These are phyloP conservation scores for Columba guinea DNA, from an alignment of 2,797 vertebrate species.

Conservation along the genomic window DNA sequence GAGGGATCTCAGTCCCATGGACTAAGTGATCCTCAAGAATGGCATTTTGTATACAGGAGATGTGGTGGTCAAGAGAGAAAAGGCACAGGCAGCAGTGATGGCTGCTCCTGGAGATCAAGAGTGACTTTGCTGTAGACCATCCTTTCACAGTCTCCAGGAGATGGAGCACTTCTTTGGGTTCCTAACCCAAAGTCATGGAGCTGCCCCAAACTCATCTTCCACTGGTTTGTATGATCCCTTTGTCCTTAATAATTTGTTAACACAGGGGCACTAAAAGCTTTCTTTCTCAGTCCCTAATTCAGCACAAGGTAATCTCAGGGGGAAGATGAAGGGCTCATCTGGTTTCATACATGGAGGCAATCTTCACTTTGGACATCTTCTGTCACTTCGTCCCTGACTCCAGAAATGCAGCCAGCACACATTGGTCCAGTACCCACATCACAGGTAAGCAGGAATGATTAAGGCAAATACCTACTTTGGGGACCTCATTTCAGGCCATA, in stretches of 20 bases:
- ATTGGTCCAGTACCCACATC: neutral
- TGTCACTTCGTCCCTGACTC: neutral
- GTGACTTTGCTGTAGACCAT: neutral
- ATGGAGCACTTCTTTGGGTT: neutral
- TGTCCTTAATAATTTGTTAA: neutral
- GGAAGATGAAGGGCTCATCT: neutral
- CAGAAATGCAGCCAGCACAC: neutral
- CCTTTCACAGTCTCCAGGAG: neutral
- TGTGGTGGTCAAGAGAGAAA: neutral
- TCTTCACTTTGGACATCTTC: neutral
- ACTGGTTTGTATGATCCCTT: neutral
- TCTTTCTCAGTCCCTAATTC: neutral
- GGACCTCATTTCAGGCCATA: neutral
- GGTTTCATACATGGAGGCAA: neutral
- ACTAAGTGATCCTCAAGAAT: neutral
- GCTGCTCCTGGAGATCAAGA: neutral
- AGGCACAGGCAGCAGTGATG: fast-evolving
- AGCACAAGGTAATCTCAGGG: neutral
- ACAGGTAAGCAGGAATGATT: neutral
- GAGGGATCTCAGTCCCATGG: neutral
- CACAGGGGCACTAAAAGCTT: neutral
- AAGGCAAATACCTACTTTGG: neutral
- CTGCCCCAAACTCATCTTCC: neutral
- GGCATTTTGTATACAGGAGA: neutral
- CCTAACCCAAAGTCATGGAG: neutral